A percentile compares a stretch with the other conserved stretches of the same genome.
Evolutionary conservation across 1,140 invertebrate genomes (phyloP).

Genomic region (Eriocheir sinensis): DNA sequence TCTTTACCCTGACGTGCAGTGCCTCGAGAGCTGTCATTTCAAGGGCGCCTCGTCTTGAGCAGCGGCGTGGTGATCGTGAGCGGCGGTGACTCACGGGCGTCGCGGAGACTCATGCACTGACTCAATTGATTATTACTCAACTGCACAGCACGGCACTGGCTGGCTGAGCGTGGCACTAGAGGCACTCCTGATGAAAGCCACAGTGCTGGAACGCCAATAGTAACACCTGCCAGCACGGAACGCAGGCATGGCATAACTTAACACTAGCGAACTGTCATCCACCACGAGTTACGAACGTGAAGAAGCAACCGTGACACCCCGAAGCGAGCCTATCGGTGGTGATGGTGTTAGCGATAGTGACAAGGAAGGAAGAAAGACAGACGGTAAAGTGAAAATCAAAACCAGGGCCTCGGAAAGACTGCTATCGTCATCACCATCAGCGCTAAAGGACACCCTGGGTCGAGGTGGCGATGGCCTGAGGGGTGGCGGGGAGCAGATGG

Average conservation of each 20-base stretch:
- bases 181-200: no score
- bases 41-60: not conserved
- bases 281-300: no score
- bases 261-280: no score
- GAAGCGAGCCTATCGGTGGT: no score
- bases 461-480: not conserved
- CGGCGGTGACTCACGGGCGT: not conserved
- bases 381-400: not conserved
- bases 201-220: no score
- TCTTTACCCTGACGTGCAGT: not conserved
- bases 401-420: not conserved
- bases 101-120: not conserved
- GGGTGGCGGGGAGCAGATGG: constrained; percentile 39
- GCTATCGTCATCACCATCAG: no score
- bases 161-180: no score
- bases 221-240: no score
- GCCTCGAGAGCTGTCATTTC: not conserved
- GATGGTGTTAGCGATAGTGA: no score
- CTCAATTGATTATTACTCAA: constrained; percentile 1
- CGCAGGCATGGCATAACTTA: no score
- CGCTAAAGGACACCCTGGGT: not conserved
- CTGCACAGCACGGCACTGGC: not conserved
- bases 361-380: no score
- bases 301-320: no score
- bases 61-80: not conserved